Base-by-base conservation (phyloP, 2,888 invertebrate genomes). In the Odontocerum albicorne region DNA sequence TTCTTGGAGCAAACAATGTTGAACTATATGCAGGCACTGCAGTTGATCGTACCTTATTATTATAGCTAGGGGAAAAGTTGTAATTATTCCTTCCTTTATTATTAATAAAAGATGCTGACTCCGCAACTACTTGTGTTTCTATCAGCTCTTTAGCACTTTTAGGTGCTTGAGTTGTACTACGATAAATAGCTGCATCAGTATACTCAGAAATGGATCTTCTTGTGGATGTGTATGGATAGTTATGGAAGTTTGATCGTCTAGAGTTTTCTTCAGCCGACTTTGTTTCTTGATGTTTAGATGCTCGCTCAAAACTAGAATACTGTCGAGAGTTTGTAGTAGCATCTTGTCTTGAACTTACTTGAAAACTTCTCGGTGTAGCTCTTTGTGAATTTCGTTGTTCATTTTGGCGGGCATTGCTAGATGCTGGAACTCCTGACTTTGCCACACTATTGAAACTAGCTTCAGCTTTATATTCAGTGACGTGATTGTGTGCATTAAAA, bases 51-150 rank as follows among this genome's bases (percentile, higher is more conserved):
- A 35, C 10, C 32, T 46, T 49, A 27, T 43, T 58, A 33, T 58
- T 51, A 21, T 49, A 43, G 22, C 21, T 44, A 8, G 42, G 39
- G 20, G 42, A 55, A 7, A 43, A 49, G 20, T 49, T 46, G 21
- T 55, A 59, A 22, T 59, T 53, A 36, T 49, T 54, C 27, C 46
- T 50, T 17, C 56, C 51, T 42, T 61, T 53, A 59, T 71, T 79
- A 32, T 82, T 80, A 1, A 82, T 83, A 66, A 91, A 90, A 0
- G 90, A 88, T 0, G 88, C 87, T 4, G 87, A 85, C 70, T 91
- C 91, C 6, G 90, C 88, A 0, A 86, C 81, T 1, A 86, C 80
- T 67, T 89, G 89, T 66, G 82, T 81, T 69, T 90, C 88, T 57
- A 71, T 77, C 2, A 74, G 64, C n/a, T 71, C 72, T 55, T 67